Base-by-base conservation (phyloP, 1,140 invertebrate genomes). In the Drosophila miranda region DNA sequence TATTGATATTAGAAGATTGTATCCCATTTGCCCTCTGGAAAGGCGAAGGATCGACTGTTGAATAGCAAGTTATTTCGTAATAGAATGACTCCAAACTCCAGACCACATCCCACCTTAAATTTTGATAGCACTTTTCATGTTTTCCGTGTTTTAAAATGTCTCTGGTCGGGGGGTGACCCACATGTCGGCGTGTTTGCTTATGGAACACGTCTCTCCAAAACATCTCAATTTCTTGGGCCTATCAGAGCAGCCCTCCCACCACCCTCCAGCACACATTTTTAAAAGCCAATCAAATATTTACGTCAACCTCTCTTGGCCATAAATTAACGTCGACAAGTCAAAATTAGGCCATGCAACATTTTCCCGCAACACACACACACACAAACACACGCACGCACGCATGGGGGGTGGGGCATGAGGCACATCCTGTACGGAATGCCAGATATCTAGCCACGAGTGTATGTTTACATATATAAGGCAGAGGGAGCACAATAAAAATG, bases 261-360 rank as follows among this genome's bases (percentile, higher is more conserved):
- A 3, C 13, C 41, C 8, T 16, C 16, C 16, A 38, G 11, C 34
- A 13, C 30, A 34, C 11, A 38, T 38, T 38, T 52, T 81, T 57
- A 59, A 81, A 75, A 78, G 68, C 73, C 69, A 81, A 81, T 81
- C 68, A 81, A 81, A 81, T 81, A 82, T 82, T 77, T 82, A 60
- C 68, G 64, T 63, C 73, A 60, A 68, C 55, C 63, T 70, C 78
- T 73, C 43, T 58, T 66, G 69, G 78, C 74, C 60, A 82, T 82
- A 82, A 82, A 82, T 82, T 82, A 56, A 50, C 63, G 78, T 70
- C 63, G 79, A 83, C 74, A 83, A 64, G 62, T 67, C 52, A 21
- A 75, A 82, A 83, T 82, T 82, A 64, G 79, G 70, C 53, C 78
- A 82, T 46, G 28, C 64, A 51, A 50, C 59, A 56, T 55, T 50